Evolutionary conservation across 2,113 vertebrate species (phyloP).

Genomic region (Daubentonia madagascariensis): DNA sequence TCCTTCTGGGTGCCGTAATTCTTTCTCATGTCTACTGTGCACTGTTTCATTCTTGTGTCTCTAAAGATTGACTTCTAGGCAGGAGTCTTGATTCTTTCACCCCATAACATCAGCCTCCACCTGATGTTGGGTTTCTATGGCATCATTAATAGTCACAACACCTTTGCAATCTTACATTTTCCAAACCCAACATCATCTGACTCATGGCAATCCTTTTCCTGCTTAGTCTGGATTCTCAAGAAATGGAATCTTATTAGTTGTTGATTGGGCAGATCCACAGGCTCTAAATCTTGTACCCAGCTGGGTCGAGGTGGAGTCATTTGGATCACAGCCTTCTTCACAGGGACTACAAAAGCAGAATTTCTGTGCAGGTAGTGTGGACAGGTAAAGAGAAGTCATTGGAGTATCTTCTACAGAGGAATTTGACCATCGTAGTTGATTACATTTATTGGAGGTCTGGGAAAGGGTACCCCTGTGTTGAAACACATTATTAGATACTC

Average conservation of each 20-base stretch:
- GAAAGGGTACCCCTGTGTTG: neutral
- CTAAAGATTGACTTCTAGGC: neutral
- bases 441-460: neutral
- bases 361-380: neutral
- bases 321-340: neutral
- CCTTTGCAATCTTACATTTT: neutral
- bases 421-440: neutral
- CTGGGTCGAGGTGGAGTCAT: too few relatives aligned
- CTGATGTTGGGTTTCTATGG: neutral
- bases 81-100: neutral
- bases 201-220: neutral
- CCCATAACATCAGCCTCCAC: neutral
- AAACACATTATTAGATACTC: neutral
- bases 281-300: neutral
- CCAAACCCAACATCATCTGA: neutral
- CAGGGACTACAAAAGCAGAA: neutral
- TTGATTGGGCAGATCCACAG: neutral
- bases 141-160: neutral
- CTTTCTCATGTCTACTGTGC: neutral
- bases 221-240: neutral
- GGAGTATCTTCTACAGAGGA: too few relatives aligned
- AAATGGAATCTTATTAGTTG: neutral
- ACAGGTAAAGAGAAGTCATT: neutral
- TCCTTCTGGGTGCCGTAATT: neutral
- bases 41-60: neutral